Base-by-base conservation (phyloP, 1,140 invertebrate species). In the Drosophila arawakana region DNA sequence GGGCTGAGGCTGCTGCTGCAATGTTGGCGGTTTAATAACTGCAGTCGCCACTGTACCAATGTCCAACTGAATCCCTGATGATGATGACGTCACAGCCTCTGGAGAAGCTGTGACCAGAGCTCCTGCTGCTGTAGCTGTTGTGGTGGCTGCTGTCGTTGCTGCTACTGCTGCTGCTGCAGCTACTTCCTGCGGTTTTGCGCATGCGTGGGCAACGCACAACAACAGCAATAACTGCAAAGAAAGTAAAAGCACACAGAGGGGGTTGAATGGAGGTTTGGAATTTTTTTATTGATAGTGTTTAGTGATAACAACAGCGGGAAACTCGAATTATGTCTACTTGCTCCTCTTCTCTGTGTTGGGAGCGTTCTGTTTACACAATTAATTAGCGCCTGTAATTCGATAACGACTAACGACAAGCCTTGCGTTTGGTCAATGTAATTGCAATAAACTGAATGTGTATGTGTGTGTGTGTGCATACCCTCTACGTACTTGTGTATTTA, bases 131-230 rank as follows among this genome's bases (percentile, higher is more conserved):
- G 35, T 7, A 25, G 61, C 41, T 3, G 37, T 52, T 35, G 15
- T 30, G 41, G 54, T n/a, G 39, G 30, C 7, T 21, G 61, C 11
- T 15, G 13, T 49, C n/a, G 54, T 49, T 3, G 37, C 52, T 35
- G 10, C 18, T 46, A 41, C 11, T 34, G 30, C 7, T 21, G 61
- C n/a, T 21, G 13, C 44, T 15, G 50, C 61, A 6, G n/a, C 46
- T 10, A 49, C 25, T 39, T 77, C 18, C 18, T 61, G 71, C 9
- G 81, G 78, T 8, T 61, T 54, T 43, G 69, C 71, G 75, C 75
- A 67, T 72, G 75, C 78, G 68, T 66, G 52, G n/a, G 58, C 50
- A 2, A 67, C 11, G 21, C 67, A 44, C 30, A 79, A 47, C 18
- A 77, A 25, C 9, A 88, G 25, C 35, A 68, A 43, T 7, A 72